Conservation (phyloP, 2,797 vertebrate genomes). For the Phoeniculus purpureus region DNA sequence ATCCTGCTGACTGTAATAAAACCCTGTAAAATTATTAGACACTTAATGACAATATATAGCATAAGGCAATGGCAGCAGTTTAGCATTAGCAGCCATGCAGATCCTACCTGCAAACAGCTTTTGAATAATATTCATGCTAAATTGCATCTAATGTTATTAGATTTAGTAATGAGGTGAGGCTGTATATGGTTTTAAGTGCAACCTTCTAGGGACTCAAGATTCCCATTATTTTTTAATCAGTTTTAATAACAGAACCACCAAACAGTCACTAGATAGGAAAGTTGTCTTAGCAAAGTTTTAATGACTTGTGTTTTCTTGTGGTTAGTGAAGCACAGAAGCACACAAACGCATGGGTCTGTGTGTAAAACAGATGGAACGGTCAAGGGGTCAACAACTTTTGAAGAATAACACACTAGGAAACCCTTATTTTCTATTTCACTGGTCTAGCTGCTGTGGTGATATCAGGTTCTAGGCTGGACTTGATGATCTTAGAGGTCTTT, state of each 20-base stretch:
- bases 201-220: constrained; percentile 16
- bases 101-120: not conserved
- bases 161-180: not conserved
- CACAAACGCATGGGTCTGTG: not conserved
- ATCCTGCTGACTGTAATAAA: constrained; percentile 53
- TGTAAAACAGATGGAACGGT: rapidly evolving
- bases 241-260: constrained; percentile 39
- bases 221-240: constrained; percentile 45
- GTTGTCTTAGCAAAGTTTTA: constrained; percentile 29
- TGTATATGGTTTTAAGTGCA: constrained; percentile 27
- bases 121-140: constrained; percentile 29
- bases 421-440: not conserved
- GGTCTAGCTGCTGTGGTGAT: too few relatives aligned
- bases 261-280: not conserved
- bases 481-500: too few relatives aligned
- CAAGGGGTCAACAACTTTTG: not conserved
- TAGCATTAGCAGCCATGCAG: not conserved
- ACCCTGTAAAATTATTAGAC: constrained; percentile 42
- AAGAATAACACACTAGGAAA: not conserved
- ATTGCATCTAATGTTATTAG: constrained; percentile 13
- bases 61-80: constrained; percentile 4
- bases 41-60: not conserved
- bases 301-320: not conserved
- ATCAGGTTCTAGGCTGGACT: too few relatives aligned
- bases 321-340: not conserved